phyloP scores from a whole-genome alignment of 2,797 vertebrate genomes.

The Pseudopleuronectes americanus region DNA sequence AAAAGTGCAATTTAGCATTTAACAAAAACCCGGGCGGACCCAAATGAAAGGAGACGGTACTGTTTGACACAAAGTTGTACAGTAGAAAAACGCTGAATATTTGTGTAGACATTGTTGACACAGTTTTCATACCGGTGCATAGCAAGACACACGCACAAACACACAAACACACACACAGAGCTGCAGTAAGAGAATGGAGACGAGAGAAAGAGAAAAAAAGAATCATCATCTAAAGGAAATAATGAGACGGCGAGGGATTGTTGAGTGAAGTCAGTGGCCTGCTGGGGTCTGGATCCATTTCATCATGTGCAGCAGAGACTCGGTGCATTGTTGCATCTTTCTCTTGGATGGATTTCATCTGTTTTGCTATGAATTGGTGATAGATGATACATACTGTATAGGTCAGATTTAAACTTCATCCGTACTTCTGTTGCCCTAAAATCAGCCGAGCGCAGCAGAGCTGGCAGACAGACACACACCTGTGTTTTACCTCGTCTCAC shows the following conservation, averaged over 20 bases:
- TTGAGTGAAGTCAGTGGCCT: constrained; percentile 25
- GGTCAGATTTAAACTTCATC: not conserved
- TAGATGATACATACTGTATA: not conserved
- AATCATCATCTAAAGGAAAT: constrained; percentile 51
- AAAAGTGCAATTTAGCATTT: not conserved
- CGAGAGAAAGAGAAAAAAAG: not conserved
- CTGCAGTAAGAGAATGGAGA: constrained; percentile 23
- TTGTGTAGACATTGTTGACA: constrained; percentile 14
- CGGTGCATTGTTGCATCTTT: constrained; percentile 15
- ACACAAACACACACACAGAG: not conserved
- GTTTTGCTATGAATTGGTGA: constrained; percentile 11
- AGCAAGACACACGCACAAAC: not conserved
- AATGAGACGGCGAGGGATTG: constrained; percentile 63
- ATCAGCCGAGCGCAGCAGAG: too few relatives aligned
- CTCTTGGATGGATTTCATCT: constrained; percentile 15
- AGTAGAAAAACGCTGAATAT: not conserved
- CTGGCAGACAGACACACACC: too few relatives aligned
- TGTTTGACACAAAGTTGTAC: not conserved
- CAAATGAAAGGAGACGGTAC: not conserved
- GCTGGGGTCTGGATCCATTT: constrained; percentile 33
- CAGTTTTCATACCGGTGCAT: not conserved
- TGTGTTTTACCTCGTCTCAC: too few relatives aligned
- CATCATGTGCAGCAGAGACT: constrained; percentile 36
- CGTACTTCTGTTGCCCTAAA: not conserved
- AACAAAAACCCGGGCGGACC: not conserved